phyloP scores from a whole-genome alignment of 1,140 invertebrate species.

The Hyles euphorbiae region DNA sequence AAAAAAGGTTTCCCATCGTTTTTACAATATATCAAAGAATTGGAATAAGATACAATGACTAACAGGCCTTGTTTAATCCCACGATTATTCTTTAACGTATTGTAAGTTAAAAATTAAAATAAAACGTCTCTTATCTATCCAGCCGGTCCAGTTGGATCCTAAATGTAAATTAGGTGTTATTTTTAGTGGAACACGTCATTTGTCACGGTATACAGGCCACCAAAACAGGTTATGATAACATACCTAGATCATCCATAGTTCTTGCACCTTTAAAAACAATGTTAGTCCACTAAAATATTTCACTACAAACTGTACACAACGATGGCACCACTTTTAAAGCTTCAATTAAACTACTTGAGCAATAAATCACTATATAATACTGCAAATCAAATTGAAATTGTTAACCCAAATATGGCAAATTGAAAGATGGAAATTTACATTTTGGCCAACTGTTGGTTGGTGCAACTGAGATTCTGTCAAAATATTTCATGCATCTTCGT shows the following conservation, averaged over 20 bases:
- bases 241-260: slow-evolving; percentile 64
- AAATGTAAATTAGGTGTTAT: slow-evolving; percentile 23
- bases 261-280: slow-evolving; percentile 8
- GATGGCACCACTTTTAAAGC: slow-evolving; percentile 5
- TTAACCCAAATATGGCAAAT: slow-evolving; percentile 45
- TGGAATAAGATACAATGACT: too few relatives aligned
- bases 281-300: slow-evolving; percentile 8
- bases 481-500: background rate
- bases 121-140: background rate
- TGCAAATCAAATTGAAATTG: slow-evolving; percentile 42
- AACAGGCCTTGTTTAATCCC: too few relatives aligned
- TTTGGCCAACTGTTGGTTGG: slow-evolving; percentile 37
- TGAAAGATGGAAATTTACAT: slow-evolving; percentile 18
- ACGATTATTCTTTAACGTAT: too few relatives aligned
- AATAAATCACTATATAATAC: slow-evolving; percentile 30
- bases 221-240: slow-evolving; percentile 67
- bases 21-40: too few relatives aligned
- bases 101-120: too few relatives aligned
- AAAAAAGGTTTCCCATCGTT: too few relatives aligned
- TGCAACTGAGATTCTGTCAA: slow-evolving; percentile 40
- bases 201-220: slow-evolving; percentile 16
- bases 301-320: slow-evolving; percentile 3
- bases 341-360: slow-evolving; percentile 12
- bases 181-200: slow-evolving; percentile 49
- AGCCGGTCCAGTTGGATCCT: slow-evolving; percentile 3